A percentile compares a stretch with the other conserved stretches of the same genome.
These are phyloP conservation scores for Pithecia hirsuta DNA, from an alignment of 2,797 vertebrate genomes.

Conservation along the genomic window DNA sequence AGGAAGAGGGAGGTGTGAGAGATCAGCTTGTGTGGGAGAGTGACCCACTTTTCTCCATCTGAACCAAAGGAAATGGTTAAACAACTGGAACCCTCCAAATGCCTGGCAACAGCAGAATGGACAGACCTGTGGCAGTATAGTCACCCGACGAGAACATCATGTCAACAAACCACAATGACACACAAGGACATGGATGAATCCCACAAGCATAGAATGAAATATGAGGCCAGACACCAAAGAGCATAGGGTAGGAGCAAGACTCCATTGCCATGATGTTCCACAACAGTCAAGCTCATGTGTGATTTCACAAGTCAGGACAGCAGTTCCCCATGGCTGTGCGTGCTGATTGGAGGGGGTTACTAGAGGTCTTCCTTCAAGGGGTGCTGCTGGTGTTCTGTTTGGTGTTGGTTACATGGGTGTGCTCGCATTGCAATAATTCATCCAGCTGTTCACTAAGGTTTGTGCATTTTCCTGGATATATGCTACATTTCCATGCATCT, in stretches of 20 bases:
- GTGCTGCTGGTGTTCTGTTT: not conserved
- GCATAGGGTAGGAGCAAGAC: not conserved
- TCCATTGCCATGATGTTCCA: not conserved
- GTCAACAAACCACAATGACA: not conserved
- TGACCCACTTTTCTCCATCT: not conserved
- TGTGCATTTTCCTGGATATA: not conserved
- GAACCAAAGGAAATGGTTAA: not conserved
- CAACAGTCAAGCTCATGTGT: not conserved
- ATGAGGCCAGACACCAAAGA: not conserved
- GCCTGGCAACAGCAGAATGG: not conserved
- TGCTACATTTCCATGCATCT: not conserved
- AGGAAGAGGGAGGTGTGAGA: not conserved
- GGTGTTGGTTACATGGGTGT: not conserved
- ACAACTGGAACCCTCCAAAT: not conserved
- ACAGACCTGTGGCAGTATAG: accelerated
- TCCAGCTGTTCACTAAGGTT: not conserved
- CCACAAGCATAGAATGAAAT: not conserved
- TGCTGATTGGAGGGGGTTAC: not conserved
- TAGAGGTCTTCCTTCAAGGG: not conserved
- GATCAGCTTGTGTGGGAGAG: not conserved
- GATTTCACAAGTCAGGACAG: not conserved
- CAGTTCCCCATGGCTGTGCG: accelerated
- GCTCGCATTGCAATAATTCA: not conserved
- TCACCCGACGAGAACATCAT: accelerated
- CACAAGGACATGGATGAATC: accelerated